These are phyloP conservation scores for Zoanthus gigantus DNA, from an alignment of 92 coral and sea anemone genomes.

Conservation along the genomic window DNA sequence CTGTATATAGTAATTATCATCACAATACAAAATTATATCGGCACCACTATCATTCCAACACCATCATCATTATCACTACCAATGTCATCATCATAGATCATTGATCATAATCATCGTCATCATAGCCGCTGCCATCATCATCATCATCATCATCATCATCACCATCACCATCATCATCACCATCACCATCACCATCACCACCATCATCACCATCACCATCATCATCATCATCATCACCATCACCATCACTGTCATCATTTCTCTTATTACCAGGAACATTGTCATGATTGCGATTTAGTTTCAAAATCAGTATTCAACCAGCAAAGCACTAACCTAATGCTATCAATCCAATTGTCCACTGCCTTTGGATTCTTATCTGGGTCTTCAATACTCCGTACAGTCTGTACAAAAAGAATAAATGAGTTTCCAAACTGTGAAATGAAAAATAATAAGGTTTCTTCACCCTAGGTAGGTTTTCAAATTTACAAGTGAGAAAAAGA, in stretches of 20 bases:
- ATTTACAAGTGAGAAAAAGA: no score
- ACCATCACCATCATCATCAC: neutral
- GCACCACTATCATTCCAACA: neutral
- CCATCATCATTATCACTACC: neutral
- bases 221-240: neutral
- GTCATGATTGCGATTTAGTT: neutral
- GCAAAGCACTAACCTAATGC: constrained; percentile 73
- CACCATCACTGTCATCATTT: neutral
- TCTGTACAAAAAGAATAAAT: constrained; percentile 48
- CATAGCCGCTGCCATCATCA: neutral
- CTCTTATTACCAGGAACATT: neutral
- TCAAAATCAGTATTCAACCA: neutral
- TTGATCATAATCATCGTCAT: neutral
- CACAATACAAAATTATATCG: no score
- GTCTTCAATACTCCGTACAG: constrained; percentile 93
- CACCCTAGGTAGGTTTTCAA: no score
- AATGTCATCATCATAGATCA: neutral
- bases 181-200: no score
- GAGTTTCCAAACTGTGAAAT: no score
- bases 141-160: neutral
- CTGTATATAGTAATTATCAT: no score
- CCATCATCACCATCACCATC: neutral
- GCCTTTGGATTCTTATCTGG: constrained; percentile 98
- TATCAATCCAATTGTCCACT: constrained; percentile 95
- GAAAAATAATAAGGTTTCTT: no score